Conservation (phyloP, 2,113 vertebrate genomes). For the Furnarius figulus region DNA sequence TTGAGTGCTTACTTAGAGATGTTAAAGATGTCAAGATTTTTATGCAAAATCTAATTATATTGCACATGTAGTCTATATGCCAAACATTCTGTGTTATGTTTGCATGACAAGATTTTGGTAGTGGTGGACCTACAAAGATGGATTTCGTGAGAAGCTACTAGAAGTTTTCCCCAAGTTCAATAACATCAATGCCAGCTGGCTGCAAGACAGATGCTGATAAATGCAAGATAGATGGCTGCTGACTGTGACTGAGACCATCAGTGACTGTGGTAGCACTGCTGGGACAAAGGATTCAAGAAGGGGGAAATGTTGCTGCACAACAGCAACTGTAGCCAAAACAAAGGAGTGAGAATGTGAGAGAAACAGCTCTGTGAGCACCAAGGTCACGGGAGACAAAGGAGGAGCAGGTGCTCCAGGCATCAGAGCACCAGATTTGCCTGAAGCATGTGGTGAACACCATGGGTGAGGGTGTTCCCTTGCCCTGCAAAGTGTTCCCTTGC, state of each 20-base stretch:
- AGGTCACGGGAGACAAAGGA: neutral
- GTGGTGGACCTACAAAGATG: accelerated
- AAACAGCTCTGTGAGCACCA: neutral
- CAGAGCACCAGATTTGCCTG: neutral
- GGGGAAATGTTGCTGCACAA: accelerated
- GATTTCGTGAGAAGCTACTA: neutral
- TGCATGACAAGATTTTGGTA: neutral
- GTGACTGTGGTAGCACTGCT: accelerated
- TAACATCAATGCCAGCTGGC: neutral
- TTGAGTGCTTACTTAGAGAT: neutral
- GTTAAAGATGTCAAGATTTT: neutral
- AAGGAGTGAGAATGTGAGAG: neutral
- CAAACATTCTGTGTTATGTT: neutral
- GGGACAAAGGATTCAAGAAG: neutral
- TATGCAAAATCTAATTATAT: neutral
- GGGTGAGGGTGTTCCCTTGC: too few relatives aligned
- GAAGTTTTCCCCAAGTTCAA: neutral
- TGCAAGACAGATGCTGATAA: neutral
- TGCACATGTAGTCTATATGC: accelerated
- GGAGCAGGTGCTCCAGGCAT: neutral
- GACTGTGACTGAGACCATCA: accelerated
- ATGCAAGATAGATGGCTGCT: neutral
- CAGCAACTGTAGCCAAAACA: neutral
- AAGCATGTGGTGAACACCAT: neutral
- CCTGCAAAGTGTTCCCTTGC: too few relatives aligned